These are phyloP conservation scores for Dendrocopos noguchii DNA, from an alignment of 2,113 vertebrate species.

Conservation along the genomic window DNA sequence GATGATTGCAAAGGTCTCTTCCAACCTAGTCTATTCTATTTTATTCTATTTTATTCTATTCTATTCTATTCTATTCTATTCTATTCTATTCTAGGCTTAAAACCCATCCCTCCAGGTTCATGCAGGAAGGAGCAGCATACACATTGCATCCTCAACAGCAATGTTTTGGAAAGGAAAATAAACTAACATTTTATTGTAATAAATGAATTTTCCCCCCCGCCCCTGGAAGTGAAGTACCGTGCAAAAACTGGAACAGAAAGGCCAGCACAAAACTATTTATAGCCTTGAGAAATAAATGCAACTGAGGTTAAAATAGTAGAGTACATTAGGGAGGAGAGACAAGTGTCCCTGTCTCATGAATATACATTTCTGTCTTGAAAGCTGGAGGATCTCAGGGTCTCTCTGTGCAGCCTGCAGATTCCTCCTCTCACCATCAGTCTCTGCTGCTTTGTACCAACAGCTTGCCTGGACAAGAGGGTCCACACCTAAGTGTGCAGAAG, in stretches of 20 bases:
- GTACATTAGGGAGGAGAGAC: not conserved
- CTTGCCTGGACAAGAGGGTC: not conserved
- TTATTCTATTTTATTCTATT: too few relatives aligned
- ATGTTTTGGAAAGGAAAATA: not conserved
- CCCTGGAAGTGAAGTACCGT: not conserved
- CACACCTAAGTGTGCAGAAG: not conserved
- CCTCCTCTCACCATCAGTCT: not conserved
- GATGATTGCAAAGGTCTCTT: too few relatives aligned
- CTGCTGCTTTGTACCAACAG: not conserved
- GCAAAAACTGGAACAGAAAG: not conserved
- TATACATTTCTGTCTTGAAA: not conserved
- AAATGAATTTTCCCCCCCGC: not conserved
- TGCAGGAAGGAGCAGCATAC: not conserved
- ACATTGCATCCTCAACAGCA: rapidly evolving
- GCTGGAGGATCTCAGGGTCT: not conserved
- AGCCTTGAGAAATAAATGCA: not conserved
- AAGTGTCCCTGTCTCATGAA: not conserved
- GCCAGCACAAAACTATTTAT: not conserved
- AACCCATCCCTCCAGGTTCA: not conserved
- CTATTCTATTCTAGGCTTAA: not conserved
- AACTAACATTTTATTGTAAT: not conserved
- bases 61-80: too few relatives aligned
- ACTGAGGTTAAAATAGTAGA: not conserved
- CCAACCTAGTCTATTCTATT: too few relatives aligned
- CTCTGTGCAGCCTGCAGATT: not conserved